Percentiles rank a stretch among this genome's conserved stretches.
Conservation (phyloP, 2,888 invertebrate species). For the Oxycera nigricornis region DNA sequence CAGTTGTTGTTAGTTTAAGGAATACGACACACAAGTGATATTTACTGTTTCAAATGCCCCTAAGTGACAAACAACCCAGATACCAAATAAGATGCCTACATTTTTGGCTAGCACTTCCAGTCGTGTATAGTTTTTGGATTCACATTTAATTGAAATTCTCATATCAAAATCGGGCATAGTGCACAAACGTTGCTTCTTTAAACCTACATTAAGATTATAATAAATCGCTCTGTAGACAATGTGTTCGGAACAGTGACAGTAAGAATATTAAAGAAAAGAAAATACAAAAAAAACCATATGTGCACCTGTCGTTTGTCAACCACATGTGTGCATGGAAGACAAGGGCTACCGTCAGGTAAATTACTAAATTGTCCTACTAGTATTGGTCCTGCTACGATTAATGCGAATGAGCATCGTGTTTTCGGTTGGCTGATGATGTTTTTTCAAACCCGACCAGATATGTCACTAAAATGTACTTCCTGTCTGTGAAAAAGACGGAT, state of each 20-base stretch:
- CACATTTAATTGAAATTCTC: no score
- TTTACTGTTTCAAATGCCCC: no score
- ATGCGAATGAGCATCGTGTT: background rate
- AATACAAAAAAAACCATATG: background rate
- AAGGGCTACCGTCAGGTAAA: background rate
- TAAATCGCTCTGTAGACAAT: no score
- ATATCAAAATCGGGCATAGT: no score
- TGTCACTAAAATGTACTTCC: background rate
- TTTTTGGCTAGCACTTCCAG: no score
- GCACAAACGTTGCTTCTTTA: no score
- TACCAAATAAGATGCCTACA: no score
- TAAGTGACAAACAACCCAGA: no score
- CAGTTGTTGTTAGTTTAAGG: no score
- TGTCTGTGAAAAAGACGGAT: background rate
- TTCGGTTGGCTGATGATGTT: background rate
- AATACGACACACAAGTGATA: no score
- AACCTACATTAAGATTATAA: no score
- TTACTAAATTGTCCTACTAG: background rate
- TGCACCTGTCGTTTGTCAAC: constrained; percentile 1
- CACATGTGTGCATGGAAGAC: background rate
- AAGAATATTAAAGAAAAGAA: background rate
- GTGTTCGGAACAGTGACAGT: background rate
- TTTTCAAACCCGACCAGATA: background rate
- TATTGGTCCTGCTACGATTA: background rate
- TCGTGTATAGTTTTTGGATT: no score